Evolutionary conservation across 2,113 vertebrate species (phyloP), one percentile per base, ranked within the genome.

Genomic region (Notechis scutatus): DNA sequence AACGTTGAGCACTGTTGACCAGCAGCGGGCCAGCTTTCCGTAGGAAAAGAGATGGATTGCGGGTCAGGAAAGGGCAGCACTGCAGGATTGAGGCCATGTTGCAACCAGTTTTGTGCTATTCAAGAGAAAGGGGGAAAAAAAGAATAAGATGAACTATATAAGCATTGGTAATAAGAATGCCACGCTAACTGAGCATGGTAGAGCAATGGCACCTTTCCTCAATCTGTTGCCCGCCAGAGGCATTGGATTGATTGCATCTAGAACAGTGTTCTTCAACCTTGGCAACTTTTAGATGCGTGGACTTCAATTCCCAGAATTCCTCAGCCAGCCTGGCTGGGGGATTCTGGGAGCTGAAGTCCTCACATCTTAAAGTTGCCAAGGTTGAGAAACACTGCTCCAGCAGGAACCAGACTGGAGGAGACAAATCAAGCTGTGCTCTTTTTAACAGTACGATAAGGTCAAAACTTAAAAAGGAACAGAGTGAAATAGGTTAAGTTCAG

Each of bases 61-160:
- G 95, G 96, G 98, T 98, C 57, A 98, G 94, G 92, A 98, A 98
- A 21, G 98, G 98, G 92, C 98, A 98, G 96, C 97, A 97, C 94
- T 98, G 98, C 69, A 98, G 96, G 91, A 98, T 97, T 87, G 98
- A 97, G 90, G 98, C 97, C 98, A 98, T 98, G 92, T 89, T 94
- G 91, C 95, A 96, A 96, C 74, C 74, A 95, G 96, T 95, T 90
- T 91, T 81, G 91, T 94, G 91, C 96, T 97, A 93, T 47, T 39
- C 89, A 52, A 20, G 20, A 39, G 91, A 92, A 34, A 94, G 45
- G 23, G 5, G 21, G 0, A 24, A 93, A 39, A n/a, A n/a, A 56
- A 93, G n/a, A 45, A 69, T 10, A 42, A 42, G n/a, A 5, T 55
- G 81, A 92, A 47, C 15, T 20, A 18, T 81, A 2, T 59, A 42